Base-by-base conservation (phyloP, 2,888 invertebrate species). In the Capitulum mitella region DNA sequence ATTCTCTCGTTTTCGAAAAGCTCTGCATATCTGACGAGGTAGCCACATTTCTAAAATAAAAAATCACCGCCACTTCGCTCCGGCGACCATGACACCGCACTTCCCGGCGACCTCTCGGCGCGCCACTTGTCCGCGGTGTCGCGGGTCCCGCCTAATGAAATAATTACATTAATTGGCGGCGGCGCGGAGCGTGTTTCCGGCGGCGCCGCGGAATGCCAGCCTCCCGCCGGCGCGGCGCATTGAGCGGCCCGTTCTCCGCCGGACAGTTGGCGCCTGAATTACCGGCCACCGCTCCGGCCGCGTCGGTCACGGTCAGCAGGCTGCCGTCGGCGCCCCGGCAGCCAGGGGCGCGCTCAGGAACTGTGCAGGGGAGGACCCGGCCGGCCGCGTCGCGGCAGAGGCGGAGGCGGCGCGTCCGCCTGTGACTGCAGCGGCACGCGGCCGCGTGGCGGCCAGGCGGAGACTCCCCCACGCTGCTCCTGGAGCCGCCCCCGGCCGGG, bases 111-210 rank as follows among this genome's bases (percentile, higher is more conserved):
- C 12, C 29, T 58, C n/a, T 14, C 14, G 34, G 1, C 58, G 29
- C 29, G 12, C 12, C 58, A 34, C 64, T 29, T 34, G 34, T 2
- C 19, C 34, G n/a, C 34, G 0, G 16, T 2, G 32, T 19, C 34
- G 64, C 14, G 34, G 3, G 34, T 14, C 34, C 32, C 34, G 1
- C 32, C 34, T 64, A 64, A 64, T 64, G 64, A 64, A 64, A 64
- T 64, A 64, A 64, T 34, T 64, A 64, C 64, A 19, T 14, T 64
- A 64, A 64, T 64, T 64, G 34, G 32, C 64, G 34, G 34, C 58
- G 58, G 8, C 14, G n/a, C 51, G 34, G 64, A 19, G 32, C 64
- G 64, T 64, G 64, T 6, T 64, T 64, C 64, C 64, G 64, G 64
- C 64, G 34, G 34, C 5, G 34, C 32, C 16, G 19, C 64, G 64